Evolutionary conservation across 1,140 invertebrate genomes (phyloP).

Genomic region (Cyrtorhinus lividipennis): DNA sequence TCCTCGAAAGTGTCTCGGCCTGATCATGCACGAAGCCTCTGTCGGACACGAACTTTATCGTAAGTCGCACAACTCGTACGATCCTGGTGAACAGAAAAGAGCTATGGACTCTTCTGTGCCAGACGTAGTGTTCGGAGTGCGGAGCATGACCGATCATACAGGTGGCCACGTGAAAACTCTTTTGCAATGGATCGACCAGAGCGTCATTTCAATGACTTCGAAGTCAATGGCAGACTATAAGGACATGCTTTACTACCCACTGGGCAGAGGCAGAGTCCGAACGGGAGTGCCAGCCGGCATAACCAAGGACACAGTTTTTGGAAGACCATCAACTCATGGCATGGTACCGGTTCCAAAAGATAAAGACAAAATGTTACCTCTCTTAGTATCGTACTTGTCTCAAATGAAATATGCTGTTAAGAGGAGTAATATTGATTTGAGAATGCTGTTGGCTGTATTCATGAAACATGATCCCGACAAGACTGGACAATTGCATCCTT

Average conservation of each 20-base stretch:
- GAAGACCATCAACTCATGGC: background rate
- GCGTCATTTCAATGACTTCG: constrained; percentile 20
- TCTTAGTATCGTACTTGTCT: background rate
- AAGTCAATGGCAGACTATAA: constrained; percentile 23
- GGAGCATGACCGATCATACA: background rate
- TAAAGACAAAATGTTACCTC: background rate
- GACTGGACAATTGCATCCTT: background rate
- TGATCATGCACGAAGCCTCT: background rate
- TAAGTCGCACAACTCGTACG: constrained; percentile 30
- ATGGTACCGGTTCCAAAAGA: background rate
- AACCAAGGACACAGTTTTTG: background rate
- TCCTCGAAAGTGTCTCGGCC: background rate
- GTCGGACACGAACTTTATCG: constrained; percentile 25
- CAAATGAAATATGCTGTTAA: background rate
- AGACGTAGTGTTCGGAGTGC: background rate
- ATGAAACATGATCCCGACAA: background rate
- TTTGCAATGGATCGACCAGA: constrained; percentile 23
- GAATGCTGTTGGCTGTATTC: background rate
- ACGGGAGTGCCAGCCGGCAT: background rate
- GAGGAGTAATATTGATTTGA: background rate
- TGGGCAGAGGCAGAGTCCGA: constrained; percentile 20
- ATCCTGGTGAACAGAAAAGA: constrained; percentile 28
- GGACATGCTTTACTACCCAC: constrained; percentile 17
- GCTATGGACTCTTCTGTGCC: constrained; percentile 17
- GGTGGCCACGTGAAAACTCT: constrained; percentile 22